These are phyloP conservation scores for Poeciliopsis presidionis DNA, from an alignment of 2,797 vertebrate genomes.

Conservation along the genomic window DNA sequence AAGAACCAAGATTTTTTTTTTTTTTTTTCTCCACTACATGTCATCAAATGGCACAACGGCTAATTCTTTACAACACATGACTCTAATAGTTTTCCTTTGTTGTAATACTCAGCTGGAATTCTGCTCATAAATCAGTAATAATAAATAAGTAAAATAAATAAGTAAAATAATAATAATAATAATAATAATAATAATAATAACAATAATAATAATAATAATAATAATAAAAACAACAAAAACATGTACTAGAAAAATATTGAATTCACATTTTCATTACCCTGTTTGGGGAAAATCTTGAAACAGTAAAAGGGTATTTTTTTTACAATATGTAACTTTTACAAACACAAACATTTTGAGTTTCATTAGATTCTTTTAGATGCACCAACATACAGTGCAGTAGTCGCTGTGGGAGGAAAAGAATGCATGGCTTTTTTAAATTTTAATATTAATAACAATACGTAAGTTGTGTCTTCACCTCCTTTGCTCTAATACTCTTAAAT, in stretches of 20 bases:
- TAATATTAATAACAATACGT: neutral
- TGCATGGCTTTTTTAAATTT: neutral
- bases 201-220: too few species aligned
- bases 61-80: conserved; percentile 94
- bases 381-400: neutral
- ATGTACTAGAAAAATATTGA: neutral
- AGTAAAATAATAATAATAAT: too few species aligned
- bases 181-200: too few species aligned
- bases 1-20: conserved; percentile 87
- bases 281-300: neutral
- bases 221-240: conserved; percentile 37
- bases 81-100: conserved; percentile 84
- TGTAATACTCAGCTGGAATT: conserved; percentile 87
- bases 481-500: neutral
- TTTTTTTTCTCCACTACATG: conserved; percentile 83
- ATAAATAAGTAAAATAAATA: too few species aligned
- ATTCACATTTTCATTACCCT: too few species aligned
- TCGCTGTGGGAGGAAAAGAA: neutral
- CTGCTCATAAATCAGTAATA: conserved; percentile 70
- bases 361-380: neutral
- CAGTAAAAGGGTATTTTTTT: neutral
- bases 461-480: neutral
- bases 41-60: conserved; percentile 90
- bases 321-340: neutral
- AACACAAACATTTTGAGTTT: neutral